Evolutionary conservation across 1,140 invertebrate genomes (phyloP).

Genomic region (Dryas iulia): DNA sequence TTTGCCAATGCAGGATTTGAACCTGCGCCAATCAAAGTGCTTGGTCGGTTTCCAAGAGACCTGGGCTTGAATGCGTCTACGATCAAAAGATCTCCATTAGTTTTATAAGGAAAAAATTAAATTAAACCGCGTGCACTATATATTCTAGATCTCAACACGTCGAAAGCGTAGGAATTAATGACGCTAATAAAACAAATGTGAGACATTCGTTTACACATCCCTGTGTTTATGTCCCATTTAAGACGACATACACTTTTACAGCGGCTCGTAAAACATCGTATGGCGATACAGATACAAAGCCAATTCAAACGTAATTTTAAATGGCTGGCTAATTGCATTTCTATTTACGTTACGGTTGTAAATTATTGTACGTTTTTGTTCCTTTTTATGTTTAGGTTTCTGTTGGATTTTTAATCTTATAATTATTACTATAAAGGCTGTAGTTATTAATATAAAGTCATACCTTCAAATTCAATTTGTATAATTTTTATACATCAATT

Average conservation of each 20-base stretch:
- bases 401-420: not conserved
- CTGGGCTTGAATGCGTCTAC: too few species aligned
- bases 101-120: not conserved
- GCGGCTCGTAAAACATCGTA: conserved; percentile 58
- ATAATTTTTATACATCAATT: too few species aligned
- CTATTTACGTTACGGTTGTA: conserved; percentile 34
- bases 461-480: too few species aligned
- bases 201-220: conserved; percentile 75
- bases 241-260: conserved; percentile 75
- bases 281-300: conserved; percentile 16
- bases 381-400: not conserved
- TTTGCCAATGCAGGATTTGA: too few species aligned
- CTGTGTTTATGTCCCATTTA: conserved; percentile 79
- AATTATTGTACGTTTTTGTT: not conserved
- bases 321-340: conserved; percentile 48
- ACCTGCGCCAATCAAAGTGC: too few species aligned
- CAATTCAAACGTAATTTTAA: conserved; percentile 12
- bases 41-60: too few species aligned
- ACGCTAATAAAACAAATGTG: conserved; percentile 76
- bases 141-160: conserved; percentile 31
- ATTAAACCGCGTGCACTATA: not conserved
- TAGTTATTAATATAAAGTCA: too few species aligned
- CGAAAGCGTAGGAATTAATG: conserved; percentile 75
- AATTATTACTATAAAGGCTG: too few species aligned
- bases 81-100: too few species aligned